Evolutionary conservation across 2,113 vertebrate genomes (phyloP).

Genomic region (Macaca nemestrina): DNA sequence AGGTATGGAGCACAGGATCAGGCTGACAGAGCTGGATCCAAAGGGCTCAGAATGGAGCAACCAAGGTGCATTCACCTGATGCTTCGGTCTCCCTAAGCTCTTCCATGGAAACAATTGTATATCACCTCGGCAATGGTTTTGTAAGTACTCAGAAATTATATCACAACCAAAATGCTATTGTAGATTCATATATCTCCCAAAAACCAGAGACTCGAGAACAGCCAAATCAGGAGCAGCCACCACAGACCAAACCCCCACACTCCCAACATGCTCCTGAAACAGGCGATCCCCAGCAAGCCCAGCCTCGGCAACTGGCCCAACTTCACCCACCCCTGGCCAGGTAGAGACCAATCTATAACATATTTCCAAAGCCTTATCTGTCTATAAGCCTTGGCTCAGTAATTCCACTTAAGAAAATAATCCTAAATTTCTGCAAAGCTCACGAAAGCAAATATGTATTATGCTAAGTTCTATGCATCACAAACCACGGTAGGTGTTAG

Average conservation of each 20-base stretch:
- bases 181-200: background rate
- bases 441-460: background rate
- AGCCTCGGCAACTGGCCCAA: background rate
- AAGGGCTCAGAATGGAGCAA: background rate
- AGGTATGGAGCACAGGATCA: background rate
- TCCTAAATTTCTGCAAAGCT: background rate
- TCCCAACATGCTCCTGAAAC: background rate
- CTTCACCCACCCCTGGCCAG: background rate
- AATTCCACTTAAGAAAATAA: slow-evolving; percentile 32
- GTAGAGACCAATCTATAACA: background rate
- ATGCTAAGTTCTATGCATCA: background rate
- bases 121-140: background rate
- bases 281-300: background rate
- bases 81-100: background rate
- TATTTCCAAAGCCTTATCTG: background rate
- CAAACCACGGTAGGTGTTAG: background rate
- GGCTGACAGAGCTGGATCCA: background rate
- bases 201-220: background rate
- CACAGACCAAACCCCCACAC: background rate
- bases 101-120: background rate
- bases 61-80: background rate
- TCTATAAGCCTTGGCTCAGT: background rate
- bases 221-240: background rate
- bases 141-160: background rate
- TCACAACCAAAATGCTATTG: background rate